Conservation (phyloP, 2,888 invertebrate species). For the Philereme transversata region DNA sequence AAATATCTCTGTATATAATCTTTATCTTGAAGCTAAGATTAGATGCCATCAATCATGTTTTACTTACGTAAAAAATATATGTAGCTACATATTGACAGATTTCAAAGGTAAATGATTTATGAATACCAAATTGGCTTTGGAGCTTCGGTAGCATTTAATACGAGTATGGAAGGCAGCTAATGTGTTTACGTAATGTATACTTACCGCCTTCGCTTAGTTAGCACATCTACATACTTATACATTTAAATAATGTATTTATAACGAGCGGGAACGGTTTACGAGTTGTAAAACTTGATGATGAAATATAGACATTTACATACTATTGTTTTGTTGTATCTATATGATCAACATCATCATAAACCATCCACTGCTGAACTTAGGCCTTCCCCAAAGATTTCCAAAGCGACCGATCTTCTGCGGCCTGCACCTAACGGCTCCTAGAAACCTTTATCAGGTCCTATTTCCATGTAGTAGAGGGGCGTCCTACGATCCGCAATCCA, state of each 20-base stretch:
- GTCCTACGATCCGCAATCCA: too few species aligned
- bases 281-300: too few species aligned
- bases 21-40: constrained; percentile 46
- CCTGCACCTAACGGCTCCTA: too few species aligned
- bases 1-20: constrained; percentile 40
- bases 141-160: constrained; percentile 2
- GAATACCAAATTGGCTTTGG: constrained; percentile 5
- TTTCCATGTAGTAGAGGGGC: too few species aligned
- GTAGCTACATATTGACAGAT: constrained; percentile 17
- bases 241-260: neutral
- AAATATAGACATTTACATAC: too few species aligned
- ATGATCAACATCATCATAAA: too few species aligned
- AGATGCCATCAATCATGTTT: constrained; percentile 45
- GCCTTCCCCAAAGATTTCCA: too few species aligned
- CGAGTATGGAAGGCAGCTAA: neutral
- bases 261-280: neutral
- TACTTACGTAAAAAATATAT: constrained; percentile 20
- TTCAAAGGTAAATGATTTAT: constrained; percentile 19
- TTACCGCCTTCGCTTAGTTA: neutral
- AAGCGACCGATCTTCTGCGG: too few species aligned
- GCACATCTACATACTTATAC: neutral
- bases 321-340: too few species aligned
- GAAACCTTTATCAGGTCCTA: too few species aligned
- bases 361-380: too few species aligned
- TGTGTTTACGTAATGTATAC: constrained; percentile 6